A percentile compares a stretch with the other conserved stretches of the same genome.
These are phyloP conservation scores for Meda fulgida DNA, from an alignment of 2,797 vertebrate species.

Conservation along the genomic window DNA sequence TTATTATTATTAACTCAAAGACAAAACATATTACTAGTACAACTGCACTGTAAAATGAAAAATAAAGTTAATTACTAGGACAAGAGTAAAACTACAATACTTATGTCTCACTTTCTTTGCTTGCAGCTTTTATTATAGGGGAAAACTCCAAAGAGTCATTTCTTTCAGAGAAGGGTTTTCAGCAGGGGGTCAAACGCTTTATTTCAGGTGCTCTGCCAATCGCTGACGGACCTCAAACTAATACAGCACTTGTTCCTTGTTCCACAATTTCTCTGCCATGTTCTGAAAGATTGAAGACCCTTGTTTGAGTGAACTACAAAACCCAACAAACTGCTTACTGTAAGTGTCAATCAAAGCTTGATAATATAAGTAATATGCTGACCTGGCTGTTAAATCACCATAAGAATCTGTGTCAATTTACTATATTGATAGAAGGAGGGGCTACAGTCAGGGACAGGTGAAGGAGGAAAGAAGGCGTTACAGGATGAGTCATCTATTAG, in stretches of 20 bases:
- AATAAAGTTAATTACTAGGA: background rate
- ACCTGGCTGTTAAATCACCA: background rate
- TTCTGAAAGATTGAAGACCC: background rate
- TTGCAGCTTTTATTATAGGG: background rate
- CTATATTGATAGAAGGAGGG: constrained; percentile 1
- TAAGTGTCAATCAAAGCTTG: background rate
- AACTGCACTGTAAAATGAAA: background rate
- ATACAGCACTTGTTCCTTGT: background rate
- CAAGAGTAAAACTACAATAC: background rate
- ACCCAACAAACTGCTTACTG: background rate
- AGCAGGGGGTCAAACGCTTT: background rate
- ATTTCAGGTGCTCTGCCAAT: background rate
- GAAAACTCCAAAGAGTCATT: background rate
- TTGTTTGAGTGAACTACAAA: background rate
- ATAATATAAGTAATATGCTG: background rate
- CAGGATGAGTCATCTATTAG: background rate
- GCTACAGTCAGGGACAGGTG: constrained; percentile 10
- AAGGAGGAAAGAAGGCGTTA: background rate
- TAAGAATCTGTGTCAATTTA: constrained; percentile 4
- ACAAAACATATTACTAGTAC: background rate
- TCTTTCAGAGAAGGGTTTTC: background rate
- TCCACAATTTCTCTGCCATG: background rate
- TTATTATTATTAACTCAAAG: background rate
- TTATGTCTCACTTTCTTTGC: background rate
- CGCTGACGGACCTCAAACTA: background rate